Conservation (phyloP, 2,113 vertebrate genomes). For the Gorsachius goisagi region DNA sequence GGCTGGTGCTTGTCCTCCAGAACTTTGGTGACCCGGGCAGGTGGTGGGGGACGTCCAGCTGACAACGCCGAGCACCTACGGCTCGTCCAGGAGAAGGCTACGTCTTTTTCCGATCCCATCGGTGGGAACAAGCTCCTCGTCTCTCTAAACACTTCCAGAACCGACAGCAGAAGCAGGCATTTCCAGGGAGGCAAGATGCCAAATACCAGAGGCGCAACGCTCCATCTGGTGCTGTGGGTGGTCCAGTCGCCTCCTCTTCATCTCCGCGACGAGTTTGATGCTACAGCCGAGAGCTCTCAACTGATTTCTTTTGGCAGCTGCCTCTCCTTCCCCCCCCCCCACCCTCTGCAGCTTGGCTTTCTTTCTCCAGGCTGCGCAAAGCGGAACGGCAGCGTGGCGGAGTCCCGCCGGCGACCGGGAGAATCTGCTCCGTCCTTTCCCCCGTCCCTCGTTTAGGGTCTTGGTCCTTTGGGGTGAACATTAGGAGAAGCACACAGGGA, state of each 20-base stretch:
- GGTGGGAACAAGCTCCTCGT: background rate
- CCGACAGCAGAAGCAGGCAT: background rate
- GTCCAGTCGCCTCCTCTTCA: conserved; percentile 29
- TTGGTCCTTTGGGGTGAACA: no score
- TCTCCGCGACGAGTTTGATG: background rate
- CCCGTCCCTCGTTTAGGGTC: background rate
- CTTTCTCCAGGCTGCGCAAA: background rate
- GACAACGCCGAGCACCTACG: background rate
- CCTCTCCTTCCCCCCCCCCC: background rate
- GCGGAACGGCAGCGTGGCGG: background rate
- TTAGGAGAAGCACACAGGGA: background rate
- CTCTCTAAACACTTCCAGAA: background rate
- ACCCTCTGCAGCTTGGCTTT: background rate
- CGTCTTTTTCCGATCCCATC: background rate
- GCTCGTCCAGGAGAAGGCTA: background rate
- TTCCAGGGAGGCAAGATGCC: conserved; percentile 27
- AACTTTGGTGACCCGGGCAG: background rate
- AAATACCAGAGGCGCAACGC: background rate
- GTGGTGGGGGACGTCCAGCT: background rate
- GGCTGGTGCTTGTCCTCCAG: background rate
- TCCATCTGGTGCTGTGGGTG: conserved; percentile 49
- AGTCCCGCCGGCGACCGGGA: background rate
- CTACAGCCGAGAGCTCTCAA: background rate
- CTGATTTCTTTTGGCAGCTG: background rate
- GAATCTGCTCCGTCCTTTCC: background rate